phyloP scores from a whole-genome alignment of 2,113 vertebrate species.

The Natator depressus region DNA sequence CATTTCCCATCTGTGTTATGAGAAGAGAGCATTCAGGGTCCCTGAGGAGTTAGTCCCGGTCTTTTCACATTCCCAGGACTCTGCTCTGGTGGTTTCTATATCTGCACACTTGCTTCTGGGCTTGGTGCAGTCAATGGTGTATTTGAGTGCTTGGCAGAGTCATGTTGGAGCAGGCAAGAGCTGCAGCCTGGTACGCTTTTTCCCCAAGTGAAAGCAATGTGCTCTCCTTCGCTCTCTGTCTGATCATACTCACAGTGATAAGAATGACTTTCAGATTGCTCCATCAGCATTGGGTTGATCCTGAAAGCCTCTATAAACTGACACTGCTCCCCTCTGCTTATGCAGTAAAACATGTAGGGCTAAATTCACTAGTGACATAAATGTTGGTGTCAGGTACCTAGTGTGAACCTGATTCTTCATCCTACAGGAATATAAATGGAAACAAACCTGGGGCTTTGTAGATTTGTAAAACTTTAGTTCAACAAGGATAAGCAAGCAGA shows the following conservation, averaged over 20 bases:
- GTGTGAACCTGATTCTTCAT: neutral
- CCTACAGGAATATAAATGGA: neutral
- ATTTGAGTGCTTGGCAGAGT: neutral
- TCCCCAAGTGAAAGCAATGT: neutral
- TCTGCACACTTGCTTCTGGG: neutral
- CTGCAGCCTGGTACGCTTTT: neutral
- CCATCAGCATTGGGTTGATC: accelerated
- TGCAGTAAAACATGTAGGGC: neutral
- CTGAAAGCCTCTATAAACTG: neutral
- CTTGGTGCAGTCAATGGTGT: neutral
- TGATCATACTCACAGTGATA: neutral
- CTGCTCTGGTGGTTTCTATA: neutral
- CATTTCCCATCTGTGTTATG: neutral
- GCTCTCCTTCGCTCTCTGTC: neutral
- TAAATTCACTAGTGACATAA: neutral
- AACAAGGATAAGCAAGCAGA: neutral
- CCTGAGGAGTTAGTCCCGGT: neutral
- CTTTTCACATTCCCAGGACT: neutral
- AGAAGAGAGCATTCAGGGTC: neutral
- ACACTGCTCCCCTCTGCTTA: neutral
- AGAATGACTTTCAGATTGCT: neutral
- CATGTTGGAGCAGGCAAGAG: neutral
- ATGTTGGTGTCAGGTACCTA: neutral
- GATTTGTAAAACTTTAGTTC: neutral
- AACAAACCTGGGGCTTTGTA: neutral